These are phyloP conservation scores for Oikopleura albicans DNA, from an alignment of 23 tunicate species.

Conservation along the genomic window DNA sequence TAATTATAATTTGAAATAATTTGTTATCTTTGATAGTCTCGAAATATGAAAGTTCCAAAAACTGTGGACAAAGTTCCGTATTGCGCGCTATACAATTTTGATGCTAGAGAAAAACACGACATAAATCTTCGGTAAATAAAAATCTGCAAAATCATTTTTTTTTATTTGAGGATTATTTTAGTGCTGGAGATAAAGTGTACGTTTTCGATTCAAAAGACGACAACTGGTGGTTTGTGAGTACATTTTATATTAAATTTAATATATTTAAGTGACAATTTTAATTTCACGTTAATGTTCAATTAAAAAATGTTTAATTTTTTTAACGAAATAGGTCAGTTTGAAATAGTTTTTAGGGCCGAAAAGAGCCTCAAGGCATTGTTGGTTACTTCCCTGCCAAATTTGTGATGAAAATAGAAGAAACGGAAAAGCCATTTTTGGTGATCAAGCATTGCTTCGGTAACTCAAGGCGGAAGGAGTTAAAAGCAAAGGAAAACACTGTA, in stretches of 20 bases:
- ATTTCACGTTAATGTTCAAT: too few relatives aligned
- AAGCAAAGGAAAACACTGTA: constrained; percentile 4
- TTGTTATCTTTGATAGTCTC: not conserved
- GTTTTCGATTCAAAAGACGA: constrained; percentile 3
- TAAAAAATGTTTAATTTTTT: too few relatives aligned
- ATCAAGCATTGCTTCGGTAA: constrained; percentile 3
- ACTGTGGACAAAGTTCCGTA: not conserved
- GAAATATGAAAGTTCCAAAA: not conserved
- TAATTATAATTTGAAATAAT: too few relatives aligned
- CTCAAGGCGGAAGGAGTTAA: constrained; percentile 9
- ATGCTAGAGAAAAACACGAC: not conserved
- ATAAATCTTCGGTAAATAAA: not conserved
- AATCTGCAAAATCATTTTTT: too few relatives aligned
- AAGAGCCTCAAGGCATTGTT: not conserved
- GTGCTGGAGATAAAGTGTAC: constrained; percentile 3
- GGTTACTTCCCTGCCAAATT: constrained; percentile 10
- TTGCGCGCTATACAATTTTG: not conserved
- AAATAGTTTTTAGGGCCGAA: not conserved
- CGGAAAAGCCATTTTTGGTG: not conserved
- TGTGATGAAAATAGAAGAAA: constrained; percentile 17
- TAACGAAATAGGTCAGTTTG: too few relatives aligned
- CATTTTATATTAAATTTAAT: too few relatives aligned
- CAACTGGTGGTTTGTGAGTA: constrained; percentile 17
- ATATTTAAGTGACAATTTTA: too few relatives aligned
- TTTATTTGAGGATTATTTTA: too few relatives aligned